Base-by-base conservation (phyloP, 2,113 vertebrate species). In the Bubo blakistoni region DNA sequence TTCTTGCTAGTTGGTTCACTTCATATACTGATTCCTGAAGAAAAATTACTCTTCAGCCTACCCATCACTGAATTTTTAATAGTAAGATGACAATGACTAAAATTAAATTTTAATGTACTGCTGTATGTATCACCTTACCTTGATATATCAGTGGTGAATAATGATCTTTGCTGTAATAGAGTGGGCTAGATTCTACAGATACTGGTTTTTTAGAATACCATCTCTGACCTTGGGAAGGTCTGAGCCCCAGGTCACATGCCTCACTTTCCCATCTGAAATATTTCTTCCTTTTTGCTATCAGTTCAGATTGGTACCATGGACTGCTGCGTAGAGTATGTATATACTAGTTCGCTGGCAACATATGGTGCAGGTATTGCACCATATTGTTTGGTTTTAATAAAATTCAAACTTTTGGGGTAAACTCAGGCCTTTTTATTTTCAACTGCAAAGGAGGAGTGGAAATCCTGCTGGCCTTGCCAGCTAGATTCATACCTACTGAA, bases 31-130 rank as follows among this genome's bases (percentile, higher is more conserved):
- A 67, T 78, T 92, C 82, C 67, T 72, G 69, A 81, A 90, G 94
- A 97, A 96, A 97, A 97, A 94, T 84, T 4, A 69, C 76, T 89
- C 83, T 88, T 78, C 92, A 83, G 57, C 57, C 65, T 81, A 57
- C 81, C 78, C 47, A 46, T 52, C 36, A 9, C 85, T 96, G 76
- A 96, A 97, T 93, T 92, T 96, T 96, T 97, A 95, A 95, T 83
- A 80, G 38, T 79, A 57, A 86, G 92, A 88, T 97, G 93, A 96
- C 97, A 97, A 59, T 88, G 94, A 92, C 78, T 88, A 74, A 65
- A 95, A 88, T 95, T 32, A 89, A 85, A 76, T 52, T 90, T 92
- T 94, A 83, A 97, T 80, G 55, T 54, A 44, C 20, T 66, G 54
- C 91, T 90, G 44, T n/a, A 24, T n/a, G 40, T 77, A 69, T 69